Conservation (phyloP, 2,797 vertebrate species). For the Pseudotriccus pelzelni region DNA sequence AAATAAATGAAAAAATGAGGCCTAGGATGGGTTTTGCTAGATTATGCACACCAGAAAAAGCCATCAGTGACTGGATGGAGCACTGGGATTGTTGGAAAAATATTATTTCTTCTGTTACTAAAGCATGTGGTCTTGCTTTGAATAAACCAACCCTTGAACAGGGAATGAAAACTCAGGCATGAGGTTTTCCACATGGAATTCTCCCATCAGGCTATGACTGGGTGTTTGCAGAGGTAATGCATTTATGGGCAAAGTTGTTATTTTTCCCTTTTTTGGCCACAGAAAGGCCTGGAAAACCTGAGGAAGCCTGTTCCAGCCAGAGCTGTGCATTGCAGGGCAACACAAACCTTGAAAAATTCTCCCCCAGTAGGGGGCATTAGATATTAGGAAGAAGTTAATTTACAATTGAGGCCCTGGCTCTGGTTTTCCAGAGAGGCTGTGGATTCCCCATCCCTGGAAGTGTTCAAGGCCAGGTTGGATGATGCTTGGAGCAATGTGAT, state of each 20-base stretch:
- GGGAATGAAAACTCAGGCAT: not conserved
- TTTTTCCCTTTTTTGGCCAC: not conserved
- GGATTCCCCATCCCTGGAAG: not conserved
- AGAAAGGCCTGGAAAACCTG: too few relatives aligned
- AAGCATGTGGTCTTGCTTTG: not conserved
- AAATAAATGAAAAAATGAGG: not conserved
- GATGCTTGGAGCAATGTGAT: accelerated
- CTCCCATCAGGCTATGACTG: not conserved
- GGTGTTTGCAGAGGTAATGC: not conserved
- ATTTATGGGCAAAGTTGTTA: not conserved
- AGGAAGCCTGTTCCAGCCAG: not conserved
- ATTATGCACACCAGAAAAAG: not conserved
- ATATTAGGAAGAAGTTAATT: not conserved
- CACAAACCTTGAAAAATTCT: not conserved
- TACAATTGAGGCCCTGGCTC: not conserved
- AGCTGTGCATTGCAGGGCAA: not conserved
- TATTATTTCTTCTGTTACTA: not conserved
- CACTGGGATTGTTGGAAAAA: not conserved
- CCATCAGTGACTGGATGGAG: not conserved
- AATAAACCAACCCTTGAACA: not conserved
- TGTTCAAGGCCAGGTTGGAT: accelerated
- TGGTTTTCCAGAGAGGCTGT: not conserved
- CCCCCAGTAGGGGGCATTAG: accelerated
- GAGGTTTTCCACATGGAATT: not conserved
- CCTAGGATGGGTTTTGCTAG: not conserved